Evolutionary conservation across 2,888 invertebrate genomes (phyloP), one percentile per base, ranked within the genome.

Genomic region (Graphium colonna): DNA sequence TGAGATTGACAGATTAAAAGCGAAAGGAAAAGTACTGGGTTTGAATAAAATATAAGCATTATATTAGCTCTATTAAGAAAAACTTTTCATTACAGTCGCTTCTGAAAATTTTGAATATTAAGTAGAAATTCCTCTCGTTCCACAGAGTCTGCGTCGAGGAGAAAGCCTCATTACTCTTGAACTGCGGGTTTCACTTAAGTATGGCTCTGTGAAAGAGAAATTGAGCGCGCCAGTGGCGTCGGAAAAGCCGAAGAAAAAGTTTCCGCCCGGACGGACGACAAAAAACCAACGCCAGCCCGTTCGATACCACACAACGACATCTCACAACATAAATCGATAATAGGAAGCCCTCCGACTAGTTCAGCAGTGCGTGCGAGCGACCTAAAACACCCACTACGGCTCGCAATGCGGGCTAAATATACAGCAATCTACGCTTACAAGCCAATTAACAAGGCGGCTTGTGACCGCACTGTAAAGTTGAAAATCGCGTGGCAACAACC

Each of bases 351-450:
- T 85, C 83, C 82, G 87, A 87, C 78, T 88, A 88, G 88, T 86
- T 88, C 87, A 88, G 83, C 86, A 86, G 88, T 89, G 88, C 88
- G 87, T 87, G 87, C 84, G 75, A 81, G 77, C 88, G 88, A 88
- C 89, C 88, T 83, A 85, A 87, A 82, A 87, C 86, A 87, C 85
- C 82, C 81, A 85, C 86, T 76, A 75, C 72, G 72, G 71, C 75
- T 77, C 77, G 86, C 86, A 80, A 85, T 86, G 86, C 88, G 80
- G 87, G 86, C 88, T 88, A 88, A 87, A 88, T 87, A 88, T 88
- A 89, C 84, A 77, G 70, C 73, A 65, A 71, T 71, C 70, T 69
- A 73, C 75, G 79, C 79, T 79, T 75, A 71, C 77, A 77, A 64
- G 61, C 64, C 62, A 63, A 75, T 72, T 65, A 61, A 66, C 63